Conservation (phyloP, 2,113 vertebrate species). For the Spea multiplicata region DNA sequence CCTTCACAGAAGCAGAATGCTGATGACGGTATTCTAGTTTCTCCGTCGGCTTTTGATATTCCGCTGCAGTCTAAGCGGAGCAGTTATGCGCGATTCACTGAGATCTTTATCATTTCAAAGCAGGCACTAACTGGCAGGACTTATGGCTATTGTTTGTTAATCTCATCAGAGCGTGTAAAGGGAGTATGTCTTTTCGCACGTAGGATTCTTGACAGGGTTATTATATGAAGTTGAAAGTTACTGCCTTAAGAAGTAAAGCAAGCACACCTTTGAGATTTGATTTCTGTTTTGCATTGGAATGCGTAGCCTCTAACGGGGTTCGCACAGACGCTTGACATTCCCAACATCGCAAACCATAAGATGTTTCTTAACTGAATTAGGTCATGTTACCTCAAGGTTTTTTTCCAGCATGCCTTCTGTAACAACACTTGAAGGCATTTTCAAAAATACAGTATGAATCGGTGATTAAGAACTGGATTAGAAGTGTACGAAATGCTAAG, state of each 20-base stretch:
- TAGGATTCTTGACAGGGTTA: conserved; percentile 31
- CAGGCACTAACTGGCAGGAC: conserved; percentile 39
- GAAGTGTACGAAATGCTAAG: no score
- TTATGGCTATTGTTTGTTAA: conserved; percentile 39
- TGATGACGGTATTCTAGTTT: neutral
- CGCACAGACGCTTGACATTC: neutral
- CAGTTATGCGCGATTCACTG: conserved; percentile 30
- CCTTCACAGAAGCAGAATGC: neutral
- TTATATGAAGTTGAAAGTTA: conserved; percentile 32
- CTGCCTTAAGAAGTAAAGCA: conserved; percentile 16
- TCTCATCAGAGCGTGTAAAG: conserved; percentile 37
- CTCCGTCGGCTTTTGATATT: neutral
- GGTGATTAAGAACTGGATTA: neutral
- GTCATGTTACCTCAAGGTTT: conserved; percentile 16
- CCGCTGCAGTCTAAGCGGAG: neutral
- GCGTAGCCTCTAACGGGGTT: conserved; percentile 6
- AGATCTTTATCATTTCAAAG: conserved; percentile 30
- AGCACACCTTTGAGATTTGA: conserved; percentile 21
- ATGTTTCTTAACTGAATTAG: conserved; percentile 7
- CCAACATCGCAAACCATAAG: neutral
- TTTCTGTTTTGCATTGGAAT: conserved; percentile 7
- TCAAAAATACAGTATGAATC: neutral
- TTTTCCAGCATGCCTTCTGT: neutral
- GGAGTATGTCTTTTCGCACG: conserved; percentile 42
- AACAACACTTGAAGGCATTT: neutral